Percentiles rank a stretch among this genome's conserved stretches.
These are phyloP conservation scores for Apamea anceps DNA, from an alignment of 2,888 invertebrate genomes.

Conservation along the genomic window DNA sequence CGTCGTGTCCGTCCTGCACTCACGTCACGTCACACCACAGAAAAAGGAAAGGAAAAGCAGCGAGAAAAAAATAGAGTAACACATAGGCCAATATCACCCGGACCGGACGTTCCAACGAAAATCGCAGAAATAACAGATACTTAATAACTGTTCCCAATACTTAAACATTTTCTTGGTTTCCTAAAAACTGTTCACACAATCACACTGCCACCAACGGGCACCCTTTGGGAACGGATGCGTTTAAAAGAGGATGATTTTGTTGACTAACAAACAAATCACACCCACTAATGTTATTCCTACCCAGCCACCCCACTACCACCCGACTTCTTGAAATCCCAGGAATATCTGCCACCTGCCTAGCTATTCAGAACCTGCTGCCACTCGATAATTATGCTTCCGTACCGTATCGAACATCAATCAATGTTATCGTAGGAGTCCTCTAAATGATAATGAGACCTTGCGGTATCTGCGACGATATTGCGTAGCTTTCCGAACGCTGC, in stretches of 20 bases:
- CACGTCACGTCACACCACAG: conserved; percentile 65
- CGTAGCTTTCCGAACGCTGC: too few relatives aligned
- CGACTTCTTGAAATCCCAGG: background rate
- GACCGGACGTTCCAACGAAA: background rate
- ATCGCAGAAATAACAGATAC: conserved; percentile 1
- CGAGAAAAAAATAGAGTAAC: conserved; percentile 42
- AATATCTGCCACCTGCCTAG: background rate
- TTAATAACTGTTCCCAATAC: conserved; percentile 1
- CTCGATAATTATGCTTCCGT: too few relatives aligned
- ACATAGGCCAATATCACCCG: background rate
- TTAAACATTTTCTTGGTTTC: background rate
- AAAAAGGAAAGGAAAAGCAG: conserved; percentile 47
- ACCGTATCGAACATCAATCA: too few relatives aligned
- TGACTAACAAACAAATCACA: background rate
- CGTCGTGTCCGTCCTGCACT: conserved; percentile 81
- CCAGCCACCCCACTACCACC: background rate
- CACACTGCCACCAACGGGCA: too few relatives aligned
- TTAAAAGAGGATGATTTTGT: background rate
- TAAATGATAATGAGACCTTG: too few relatives aligned
- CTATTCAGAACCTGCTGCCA: too few relatives aligned
- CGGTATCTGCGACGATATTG: too few relatives aligned
- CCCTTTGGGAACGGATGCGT: background rate
- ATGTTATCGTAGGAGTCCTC: too few relatives aligned
- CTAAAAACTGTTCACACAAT: background rate
- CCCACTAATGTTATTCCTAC: background rate